phyloP scores from a whole-genome alignment of 2,888 invertebrate species.

The Exephanes ischioxanthus region DNA sequence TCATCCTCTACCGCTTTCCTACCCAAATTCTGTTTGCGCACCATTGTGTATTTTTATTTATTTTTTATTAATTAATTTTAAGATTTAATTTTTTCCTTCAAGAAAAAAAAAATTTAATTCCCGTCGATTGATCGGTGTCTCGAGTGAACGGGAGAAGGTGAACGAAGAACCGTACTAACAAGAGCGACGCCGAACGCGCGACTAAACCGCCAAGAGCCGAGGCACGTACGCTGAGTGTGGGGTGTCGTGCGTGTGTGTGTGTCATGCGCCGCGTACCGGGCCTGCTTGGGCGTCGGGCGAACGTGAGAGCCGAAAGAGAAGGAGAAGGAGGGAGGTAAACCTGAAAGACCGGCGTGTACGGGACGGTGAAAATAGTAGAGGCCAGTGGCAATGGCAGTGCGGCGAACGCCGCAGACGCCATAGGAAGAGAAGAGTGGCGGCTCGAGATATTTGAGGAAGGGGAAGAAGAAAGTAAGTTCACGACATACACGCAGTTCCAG shows the following conservation, averaged over 20 bases:
- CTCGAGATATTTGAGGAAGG: background rate
- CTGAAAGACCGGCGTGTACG: conserved; percentile 66
- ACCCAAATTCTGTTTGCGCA: conserved; percentile 78
- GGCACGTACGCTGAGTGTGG: conserved; percentile 32
- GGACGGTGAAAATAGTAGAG: conserved; percentile 55
- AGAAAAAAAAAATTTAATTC: conserved; percentile 7
- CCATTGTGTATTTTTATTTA: conserved; percentile 81
- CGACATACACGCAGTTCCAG: conserved; percentile 15
- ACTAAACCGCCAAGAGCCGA: conserved; percentile 56
- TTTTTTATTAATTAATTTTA: background rate
- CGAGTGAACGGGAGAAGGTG: conserved; percentile 4
- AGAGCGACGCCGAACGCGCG: conserved; percentile 63
- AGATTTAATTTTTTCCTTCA: background rate
- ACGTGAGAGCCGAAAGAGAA: conserved; percentile 17
- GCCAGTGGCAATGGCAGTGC: conserved; percentile 57
- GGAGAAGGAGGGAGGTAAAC: conserved; percentile 63
- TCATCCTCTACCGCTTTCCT: conserved; percentile 79
- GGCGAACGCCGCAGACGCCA: conserved; percentile 26
- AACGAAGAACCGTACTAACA: conserved; percentile 40
- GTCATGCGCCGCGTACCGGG: conserved; percentile 46
- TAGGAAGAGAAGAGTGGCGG: conserved; percentile 14
- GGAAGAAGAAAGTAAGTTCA: conserved; percentile 44
- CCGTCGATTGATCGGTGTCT: background rate
- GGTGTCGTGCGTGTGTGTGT: conserved; percentile 36
- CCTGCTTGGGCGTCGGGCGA: background rate